Conservation (phyloP, 2,113 vertebrate genomes). For the Setophaga petechia region DNA sequence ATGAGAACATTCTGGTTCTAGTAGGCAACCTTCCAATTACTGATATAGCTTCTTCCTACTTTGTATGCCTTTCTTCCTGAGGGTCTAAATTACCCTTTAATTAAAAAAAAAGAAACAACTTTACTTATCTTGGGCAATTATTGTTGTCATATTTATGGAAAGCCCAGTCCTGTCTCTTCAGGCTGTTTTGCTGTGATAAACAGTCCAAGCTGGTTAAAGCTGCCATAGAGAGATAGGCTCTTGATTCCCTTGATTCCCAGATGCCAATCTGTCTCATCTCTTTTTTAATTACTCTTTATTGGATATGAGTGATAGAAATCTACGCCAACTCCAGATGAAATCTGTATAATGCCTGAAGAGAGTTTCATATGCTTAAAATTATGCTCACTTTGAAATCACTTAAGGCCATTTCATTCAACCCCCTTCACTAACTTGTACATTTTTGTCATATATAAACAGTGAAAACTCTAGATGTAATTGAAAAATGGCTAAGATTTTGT, state of each 20-base stretch:
- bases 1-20: not conserved
- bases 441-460: not conserved
- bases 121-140: not conserved
- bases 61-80: not conserved
- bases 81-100: not conserved
- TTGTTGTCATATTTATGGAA: not conserved
- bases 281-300: constrained; percentile 7
- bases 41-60: not conserved
- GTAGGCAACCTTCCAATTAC: not conserved
- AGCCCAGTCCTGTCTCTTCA: not conserved
- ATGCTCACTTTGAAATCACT: not conserved
- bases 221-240: not conserved
- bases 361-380: constrained; percentile 6
- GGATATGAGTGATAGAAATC: constrained; percentile 19
- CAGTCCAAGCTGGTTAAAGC: not conserved
- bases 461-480: not conserved
- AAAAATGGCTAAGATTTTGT: not conserved
- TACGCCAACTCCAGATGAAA: not conserved
- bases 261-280: not conserved
- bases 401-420: not conserved
- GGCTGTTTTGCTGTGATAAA: not conserved
- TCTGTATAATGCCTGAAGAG: not conserved
- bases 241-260: not conserved
- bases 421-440: not conserved
- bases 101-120: not conserved